Evolutionary conservation across 2,797 vertebrate genomes (phyloP), one percentile per base, ranked within the genome.

Genomic region (Anguilla anguilla): DNA sequence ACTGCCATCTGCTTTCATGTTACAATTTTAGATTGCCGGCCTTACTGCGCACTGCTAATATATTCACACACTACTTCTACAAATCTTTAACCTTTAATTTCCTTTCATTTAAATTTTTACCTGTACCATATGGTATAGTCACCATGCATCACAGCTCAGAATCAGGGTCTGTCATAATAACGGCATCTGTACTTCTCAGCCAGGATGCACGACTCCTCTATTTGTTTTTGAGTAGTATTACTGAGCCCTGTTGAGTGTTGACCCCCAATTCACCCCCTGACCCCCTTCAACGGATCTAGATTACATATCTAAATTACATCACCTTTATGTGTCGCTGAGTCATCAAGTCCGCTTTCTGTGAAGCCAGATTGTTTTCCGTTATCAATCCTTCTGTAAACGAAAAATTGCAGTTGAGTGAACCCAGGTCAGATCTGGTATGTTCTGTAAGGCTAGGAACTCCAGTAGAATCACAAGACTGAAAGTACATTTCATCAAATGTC

Each of bases 31-130:
- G 43, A 11, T 17, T 51, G 79, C 19, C 79, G 7, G 79, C 22
- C 17, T 6, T n/a, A 4, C 9, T 49, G 22, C n/a, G 43, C n/a
- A 11, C 79, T 19, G 22, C 11, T 25, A 51, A 25, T 28, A n/a
- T 28, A 82, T 25, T n/a, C 19, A n/a, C 10, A n/a, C 43, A 49
- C 79, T 2, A 25, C 25, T n/a, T 25, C 9, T n/a, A 25, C 17
- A 39, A 39, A 51, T 90, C 92, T 94, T 95, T 94, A 94, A 95
- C 88, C 94, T 95, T 95, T 95, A 93, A 92, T 93, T 93, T 88
- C 89, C 89, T 90, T 91, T 90, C 90, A 90, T 92, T 88, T 94
- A 88, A 91, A 91, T 91, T 89, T 89, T 84, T 87, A 81, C 74
- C 69, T 85, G 89, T 89, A 90, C 89, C 92, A 91, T 88, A 87